Evolutionary conservation across 2,888 invertebrate species (phyloP).

Genomic region (Tupiocoris notatus): DNA sequence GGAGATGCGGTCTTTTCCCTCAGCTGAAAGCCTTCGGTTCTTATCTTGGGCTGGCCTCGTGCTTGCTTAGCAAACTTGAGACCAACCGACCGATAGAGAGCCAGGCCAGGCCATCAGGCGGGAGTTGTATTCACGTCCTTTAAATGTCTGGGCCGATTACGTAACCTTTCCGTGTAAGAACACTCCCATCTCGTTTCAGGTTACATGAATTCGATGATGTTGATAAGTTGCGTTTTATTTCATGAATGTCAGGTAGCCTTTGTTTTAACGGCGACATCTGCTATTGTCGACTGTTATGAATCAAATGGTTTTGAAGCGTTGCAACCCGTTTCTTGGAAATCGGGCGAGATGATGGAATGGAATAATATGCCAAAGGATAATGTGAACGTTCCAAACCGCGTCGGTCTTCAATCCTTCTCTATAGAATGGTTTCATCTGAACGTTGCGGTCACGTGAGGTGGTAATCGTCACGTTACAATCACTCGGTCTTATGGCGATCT

Average conservation of each 20-base stretch:
- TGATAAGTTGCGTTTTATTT: not conserved
- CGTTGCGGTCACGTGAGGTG: no score
- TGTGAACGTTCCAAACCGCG: no score
- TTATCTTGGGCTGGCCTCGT: not conserved
- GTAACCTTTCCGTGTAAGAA: conserved; percentile 16
- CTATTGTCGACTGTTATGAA: not conserved
- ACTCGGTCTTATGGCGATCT: no score
- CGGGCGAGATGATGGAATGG: no score
- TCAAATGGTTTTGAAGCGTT: no score
- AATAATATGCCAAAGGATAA: no score
- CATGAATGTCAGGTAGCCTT: no score
- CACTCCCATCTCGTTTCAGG: not conserved
- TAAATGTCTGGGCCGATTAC: conserved; percentile 13
- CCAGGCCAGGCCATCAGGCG: not conserved
- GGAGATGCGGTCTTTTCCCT: not conserved
- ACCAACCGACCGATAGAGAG: not conserved
- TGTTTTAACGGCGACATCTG: no score
- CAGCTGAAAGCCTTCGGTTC: not conserved
- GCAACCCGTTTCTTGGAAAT: no score
- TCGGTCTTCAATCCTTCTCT: no score
- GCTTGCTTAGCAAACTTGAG: not conserved
- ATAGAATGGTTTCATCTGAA: no score
- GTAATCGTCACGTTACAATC: no score
- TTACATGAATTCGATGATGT: not conserved
- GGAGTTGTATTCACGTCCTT: conserved; percentile 10